phyloP scores from a whole-genome alignment of 2,113 vertebrate species.

The Deroptyus accipitrinus region DNA sequence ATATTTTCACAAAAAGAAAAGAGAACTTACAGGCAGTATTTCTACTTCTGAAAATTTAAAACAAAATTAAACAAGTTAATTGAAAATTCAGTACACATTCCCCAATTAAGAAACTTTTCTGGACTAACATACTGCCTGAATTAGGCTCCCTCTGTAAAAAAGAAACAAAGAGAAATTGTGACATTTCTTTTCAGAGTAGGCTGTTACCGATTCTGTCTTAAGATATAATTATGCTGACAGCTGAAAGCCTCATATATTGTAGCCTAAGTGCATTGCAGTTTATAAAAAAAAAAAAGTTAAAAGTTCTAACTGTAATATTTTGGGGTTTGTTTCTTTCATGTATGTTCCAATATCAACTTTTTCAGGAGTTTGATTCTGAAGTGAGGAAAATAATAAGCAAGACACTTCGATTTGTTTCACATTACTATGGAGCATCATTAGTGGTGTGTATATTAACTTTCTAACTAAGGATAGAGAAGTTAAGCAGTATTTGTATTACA shows the following conservation, averaged over 20 bases:
- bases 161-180: slow-evolving; percentile 50
- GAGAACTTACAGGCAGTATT: background rate
- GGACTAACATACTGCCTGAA: slow-evolving; percentile 8
- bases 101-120: slow-evolving; percentile 13
- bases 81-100: background rate
- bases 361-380: slow-evolving; percentile 92
- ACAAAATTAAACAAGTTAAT: background rate
- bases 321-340: background rate
- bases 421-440: slow-evolving; percentile 90
- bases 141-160: background rate
- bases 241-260: slow-evolving; percentile 21
- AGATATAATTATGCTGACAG: slow-evolving; percentile 59
- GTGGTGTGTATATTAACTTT: slow-evolving; percentile 80
- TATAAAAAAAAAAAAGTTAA: background rate
- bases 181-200: slow-evolving; percentile 55
- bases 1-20: background rate
- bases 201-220: slow-evolving; percentile 55
- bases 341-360: slow-evolving; percentile 14
- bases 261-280: slow-evolving; percentile 14
- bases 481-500: background rate
- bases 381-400: slow-evolving; percentile 90
- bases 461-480: background rate
- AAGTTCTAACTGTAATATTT: slow-evolving; percentile 25
- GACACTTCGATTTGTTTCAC: slow-evolving; percentile 91
- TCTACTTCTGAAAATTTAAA: background rate